Base-by-base conservation (phyloP, 2,888 invertebrate species). In the Athalia circularis region DNA sequence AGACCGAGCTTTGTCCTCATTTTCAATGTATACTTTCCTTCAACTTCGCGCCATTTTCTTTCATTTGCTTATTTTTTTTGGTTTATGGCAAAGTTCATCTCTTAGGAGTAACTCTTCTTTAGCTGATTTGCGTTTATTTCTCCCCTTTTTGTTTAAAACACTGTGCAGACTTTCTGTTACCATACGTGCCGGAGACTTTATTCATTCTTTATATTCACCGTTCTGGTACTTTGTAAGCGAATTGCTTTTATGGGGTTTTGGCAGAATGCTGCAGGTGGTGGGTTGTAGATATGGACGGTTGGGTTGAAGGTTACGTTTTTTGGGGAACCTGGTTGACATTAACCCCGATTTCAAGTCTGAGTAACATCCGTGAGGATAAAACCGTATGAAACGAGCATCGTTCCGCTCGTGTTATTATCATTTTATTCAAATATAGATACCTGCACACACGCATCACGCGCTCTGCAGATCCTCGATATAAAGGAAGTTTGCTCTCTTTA, bases 201-300 rank as follows among this genome's bases (percentile, higher is more conserved):
- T 15, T 50, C 52, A 8, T 29, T 52, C 52, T 68, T 50, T 50
- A 29, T 52, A 15, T 52, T n/a, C 52, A 29, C 67, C 52, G 9
- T 68, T 52, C 52, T 11, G 67, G 52, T 67, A 67, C 67, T 67
- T 52, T 15, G 3, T 15, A 3, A 68, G 50, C 5, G 52, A 68
- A 68, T 68, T 9, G 52, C 67, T 68, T 68, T 68, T 43, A 52
- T 50, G 11, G 67, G 52, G 9, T 13, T 62, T 65, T 47, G 13
- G 45, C 5, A 13, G 5, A 7, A 11, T 7, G 9, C 47, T 65
- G 43, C 45, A 47, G 47, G 47, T 65, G 65, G 45, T 45, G 4
- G 8, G 5, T 1, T 4, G 29, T 43, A 13, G 65, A 45, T 65
- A 47, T 65, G 13, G 13, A 65, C 47, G 13, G 65, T 45, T 65